phyloP scores from a whole-genome alignment of 2,113 vertebrate species.

The Eublepharis macularius region DNA sequence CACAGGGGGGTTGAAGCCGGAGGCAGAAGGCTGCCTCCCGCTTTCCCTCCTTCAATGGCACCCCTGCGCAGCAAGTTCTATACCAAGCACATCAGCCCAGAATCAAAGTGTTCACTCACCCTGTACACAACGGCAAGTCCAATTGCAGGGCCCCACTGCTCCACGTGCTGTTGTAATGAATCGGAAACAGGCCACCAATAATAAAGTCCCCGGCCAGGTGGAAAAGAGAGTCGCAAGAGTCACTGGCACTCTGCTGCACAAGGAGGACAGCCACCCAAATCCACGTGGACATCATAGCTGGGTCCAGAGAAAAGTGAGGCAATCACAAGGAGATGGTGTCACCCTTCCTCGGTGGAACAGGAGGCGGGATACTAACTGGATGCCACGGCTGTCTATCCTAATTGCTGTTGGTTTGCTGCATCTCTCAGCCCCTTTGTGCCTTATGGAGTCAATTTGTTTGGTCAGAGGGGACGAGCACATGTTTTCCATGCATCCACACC shows the following conservation, averaged over 20 bases:
- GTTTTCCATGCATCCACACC: not conserved
- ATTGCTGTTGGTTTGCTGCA: too few species aligned
- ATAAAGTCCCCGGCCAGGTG: not conserved
- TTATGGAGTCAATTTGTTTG: not conserved
- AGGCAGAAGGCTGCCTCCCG: too few species aligned
- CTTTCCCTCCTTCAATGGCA: too few species aligned
- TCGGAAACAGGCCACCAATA: not conserved
- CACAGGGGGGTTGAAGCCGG: too few species aligned
- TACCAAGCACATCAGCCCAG: not conserved
- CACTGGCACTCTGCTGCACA: not conserved
- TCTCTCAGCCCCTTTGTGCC: not conserved
- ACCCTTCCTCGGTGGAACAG: not conserved
- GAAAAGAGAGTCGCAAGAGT: fast-evolving
- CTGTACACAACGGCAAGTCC: not conserved
- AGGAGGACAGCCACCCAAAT: not conserved
- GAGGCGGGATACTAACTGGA: too few species aligned
- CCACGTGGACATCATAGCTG: not conserved
- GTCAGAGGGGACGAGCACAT: not conserved
- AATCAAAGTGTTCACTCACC: not conserved
- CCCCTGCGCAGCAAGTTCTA: too few species aligned
- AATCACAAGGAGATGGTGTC: not conserved
- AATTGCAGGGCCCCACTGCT: not conserved
- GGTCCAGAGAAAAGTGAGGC: not conserved
- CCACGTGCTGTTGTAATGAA: not conserved
- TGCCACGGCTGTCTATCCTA: too few species aligned